These are phyloP conservation scores for Halcyon leucocephala DNA, from an alignment of 2,797 vertebrate genomes.

Conservation along the genomic window DNA sequence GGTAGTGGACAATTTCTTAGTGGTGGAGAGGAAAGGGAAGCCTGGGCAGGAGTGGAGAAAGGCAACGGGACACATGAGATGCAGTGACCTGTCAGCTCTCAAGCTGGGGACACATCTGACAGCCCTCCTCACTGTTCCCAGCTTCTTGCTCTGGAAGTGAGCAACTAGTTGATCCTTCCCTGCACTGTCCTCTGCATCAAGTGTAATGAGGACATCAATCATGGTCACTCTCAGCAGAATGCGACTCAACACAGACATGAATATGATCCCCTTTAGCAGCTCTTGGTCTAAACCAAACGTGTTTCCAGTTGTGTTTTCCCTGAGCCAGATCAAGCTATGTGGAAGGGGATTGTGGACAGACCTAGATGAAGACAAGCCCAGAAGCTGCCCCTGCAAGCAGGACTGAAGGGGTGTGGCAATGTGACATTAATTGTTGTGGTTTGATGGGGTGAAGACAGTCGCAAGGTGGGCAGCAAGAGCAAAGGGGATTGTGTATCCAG, in stretches of 20 bases:
- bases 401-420: rapidly evolving
- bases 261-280: neutral
- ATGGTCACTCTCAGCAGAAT: neutral
- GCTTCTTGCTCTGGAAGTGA: neutral
- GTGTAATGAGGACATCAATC: neutral
- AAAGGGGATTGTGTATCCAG: neutral
- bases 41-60: neutral
- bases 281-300: neutral
- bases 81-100: neutral
- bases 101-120: neutral
- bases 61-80: rapidly evolving
- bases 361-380: neutral
- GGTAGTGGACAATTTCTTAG: neutral
- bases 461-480: rapidly evolving
- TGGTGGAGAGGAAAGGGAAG: neutral
- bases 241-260: neutral
- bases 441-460: neutral
- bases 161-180: neutral
- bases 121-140: neutral
- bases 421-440: neutral
- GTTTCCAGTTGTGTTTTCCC: neutral
- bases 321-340: neutral
- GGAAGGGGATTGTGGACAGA: neutral
- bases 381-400: neutral
- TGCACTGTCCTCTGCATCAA: neutral